These are phyloP conservation scores for Leptinotarsa peninsularis DNA, from an alignment of 2,888 invertebrate genomes.

Conservation along the genomic window DNA sequence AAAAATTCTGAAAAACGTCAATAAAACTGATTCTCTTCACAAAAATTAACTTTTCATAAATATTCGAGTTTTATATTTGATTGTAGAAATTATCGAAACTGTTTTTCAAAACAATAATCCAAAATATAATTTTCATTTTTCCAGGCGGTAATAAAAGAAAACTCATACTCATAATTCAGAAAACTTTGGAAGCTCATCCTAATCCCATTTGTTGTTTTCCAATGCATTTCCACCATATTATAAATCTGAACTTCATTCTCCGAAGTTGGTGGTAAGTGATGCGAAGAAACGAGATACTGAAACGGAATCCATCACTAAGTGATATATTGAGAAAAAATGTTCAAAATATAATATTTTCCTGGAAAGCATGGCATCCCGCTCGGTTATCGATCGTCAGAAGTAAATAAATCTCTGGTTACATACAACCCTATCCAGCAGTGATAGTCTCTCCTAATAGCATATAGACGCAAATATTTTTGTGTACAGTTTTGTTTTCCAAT, in stretches of 20 bases:
- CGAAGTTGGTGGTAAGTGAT: not conserved
- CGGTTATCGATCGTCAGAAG: constrained; percentile 6
- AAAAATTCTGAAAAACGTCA: no score
- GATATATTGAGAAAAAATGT: constrained; percentile 19
- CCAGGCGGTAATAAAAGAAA: no score
- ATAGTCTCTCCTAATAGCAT: constrained; percentile 7
- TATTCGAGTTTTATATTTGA: no score
- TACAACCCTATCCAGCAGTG: constrained; percentile 10
- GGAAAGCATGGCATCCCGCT: not conserved
- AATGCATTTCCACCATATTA: not conserved
- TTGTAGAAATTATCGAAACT: no score
- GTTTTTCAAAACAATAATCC: no score
- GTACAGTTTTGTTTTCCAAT: not conserved
- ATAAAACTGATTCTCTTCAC: no score
- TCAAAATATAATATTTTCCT: constrained; percentile 16
- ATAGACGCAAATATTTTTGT: constrained; percentile 4
- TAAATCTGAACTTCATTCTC: constrained; percentile 7
- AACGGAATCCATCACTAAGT: constrained; percentile 19
- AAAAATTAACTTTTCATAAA: no score
- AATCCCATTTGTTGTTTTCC: not conserved
- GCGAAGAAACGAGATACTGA: constrained; percentile 7
- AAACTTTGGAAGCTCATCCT: no score
- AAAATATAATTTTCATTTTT: no score
- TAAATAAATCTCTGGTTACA: constrained; percentile 20
- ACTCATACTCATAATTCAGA: no score